These are phyloP conservation scores for Melanotaenia nigrans DNA, from an alignment of 2,797 vertebrate species.

Conservation along the genomic window DNA sequence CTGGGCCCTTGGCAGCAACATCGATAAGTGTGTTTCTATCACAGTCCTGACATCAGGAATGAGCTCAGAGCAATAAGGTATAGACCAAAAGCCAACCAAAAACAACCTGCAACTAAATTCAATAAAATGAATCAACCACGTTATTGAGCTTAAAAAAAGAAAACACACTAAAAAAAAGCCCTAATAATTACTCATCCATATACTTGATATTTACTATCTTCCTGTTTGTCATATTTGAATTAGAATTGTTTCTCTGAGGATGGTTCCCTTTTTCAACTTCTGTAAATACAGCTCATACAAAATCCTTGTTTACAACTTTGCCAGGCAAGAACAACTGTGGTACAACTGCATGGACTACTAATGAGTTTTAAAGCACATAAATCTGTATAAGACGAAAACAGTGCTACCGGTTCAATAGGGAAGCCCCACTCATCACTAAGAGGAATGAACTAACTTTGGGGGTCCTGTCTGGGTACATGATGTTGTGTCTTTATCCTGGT, in stretches of 20 bases:
- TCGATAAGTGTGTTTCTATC: too few relatives aligned
- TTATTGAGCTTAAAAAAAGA: too few relatives aligned
- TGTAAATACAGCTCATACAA: not conserved
- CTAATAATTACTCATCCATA: too few relatives aligned
- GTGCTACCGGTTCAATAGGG: slow-evolving; percentile 59
- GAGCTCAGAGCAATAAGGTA: not conserved
- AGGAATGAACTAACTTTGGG: slow-evolving; percentile 66
- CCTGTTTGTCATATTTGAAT: too few relatives aligned
- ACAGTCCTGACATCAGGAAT: too few relatives aligned
- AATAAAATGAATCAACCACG: too few relatives aligned
- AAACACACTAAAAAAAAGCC: too few relatives aligned
- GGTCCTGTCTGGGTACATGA: slow-evolving; percentile 59
- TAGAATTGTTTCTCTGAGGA: too few relatives aligned
- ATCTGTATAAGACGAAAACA: slow-evolving; percentile 68
- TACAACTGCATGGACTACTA: slow-evolving; percentile 64
- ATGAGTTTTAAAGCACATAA: slow-evolving; percentile 72
- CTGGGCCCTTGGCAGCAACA: too few relatives aligned
- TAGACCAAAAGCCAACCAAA: not conserved
- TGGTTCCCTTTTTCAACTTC: too few relatives aligned
- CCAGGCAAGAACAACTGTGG: slow-evolving; percentile 17
- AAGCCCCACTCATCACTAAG: slow-evolving; percentile 49
- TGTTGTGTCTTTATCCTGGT: slow-evolving; percentile 60
- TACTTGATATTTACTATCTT: too few relatives aligned
- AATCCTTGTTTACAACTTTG: slow-evolving; percentile 30
- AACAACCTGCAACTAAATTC: too few relatives aligned